phyloP scores from a whole-genome alignment of 2,888 invertebrate genomes.

The Plagodis pulveraria region DNA sequence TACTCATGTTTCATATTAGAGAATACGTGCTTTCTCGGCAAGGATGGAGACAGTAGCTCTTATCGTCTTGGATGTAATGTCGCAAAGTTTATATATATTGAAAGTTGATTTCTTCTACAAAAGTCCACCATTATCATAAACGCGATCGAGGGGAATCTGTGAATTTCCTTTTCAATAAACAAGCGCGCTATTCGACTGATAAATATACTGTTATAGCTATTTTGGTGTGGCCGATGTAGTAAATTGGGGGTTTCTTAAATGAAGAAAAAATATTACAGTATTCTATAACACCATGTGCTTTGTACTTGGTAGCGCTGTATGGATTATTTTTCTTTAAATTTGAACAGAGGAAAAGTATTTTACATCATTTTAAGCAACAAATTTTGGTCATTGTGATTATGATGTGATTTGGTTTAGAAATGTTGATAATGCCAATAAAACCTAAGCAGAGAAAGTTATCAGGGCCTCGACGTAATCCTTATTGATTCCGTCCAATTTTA shows the following conservation, averaged over 20 bases:
- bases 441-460: conserved; percentile 31
- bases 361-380: too few relatives aligned
- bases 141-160: conserved; percentile 15
- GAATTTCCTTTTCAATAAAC: conserved; percentile 28
- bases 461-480: conserved; percentile 44
- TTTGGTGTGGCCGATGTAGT: conserved; percentile 5
- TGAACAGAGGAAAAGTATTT: too few relatives aligned
- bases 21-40: conserved; percentile 46
- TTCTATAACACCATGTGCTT: too few relatives aligned
- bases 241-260: neutral
- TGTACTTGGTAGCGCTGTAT: too few relatives aligned
- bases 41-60: conserved; percentile 41
- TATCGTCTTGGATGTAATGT: conserved; percentile 28
- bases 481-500: conserved; percentile 57
- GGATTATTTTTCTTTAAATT: too few relatives aligned
- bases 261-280: too few relatives aligned
- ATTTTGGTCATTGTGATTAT: too few relatives aligned
- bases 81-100: too few relatives aligned
- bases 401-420: conserved; percentile 1
- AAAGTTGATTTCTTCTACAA: neutral
- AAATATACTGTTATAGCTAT: conserved; percentile 10
- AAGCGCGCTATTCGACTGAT: conserved; percentile 4
- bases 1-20: conserved; percentile 51
- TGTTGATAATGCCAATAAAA: conserved; percentile 18
- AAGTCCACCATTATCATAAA: conserved; percentile 16